phyloP scores from a whole-genome alignment of 2,113 vertebrate species.

The Manacus vitellinus region DNA sequence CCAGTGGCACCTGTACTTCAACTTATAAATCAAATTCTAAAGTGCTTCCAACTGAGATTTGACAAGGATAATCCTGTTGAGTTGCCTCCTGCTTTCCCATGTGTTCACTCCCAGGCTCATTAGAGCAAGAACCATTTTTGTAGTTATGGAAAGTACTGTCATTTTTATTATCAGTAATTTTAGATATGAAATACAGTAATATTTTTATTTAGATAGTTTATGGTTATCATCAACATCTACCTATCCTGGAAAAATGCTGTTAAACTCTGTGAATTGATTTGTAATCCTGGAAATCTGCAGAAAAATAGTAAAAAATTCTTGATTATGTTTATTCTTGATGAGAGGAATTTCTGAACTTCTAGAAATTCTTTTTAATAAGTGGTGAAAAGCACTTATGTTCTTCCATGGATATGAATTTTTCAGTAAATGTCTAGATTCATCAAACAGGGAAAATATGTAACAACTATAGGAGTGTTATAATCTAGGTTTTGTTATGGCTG shows the following conservation, averaged over 20 bases:
- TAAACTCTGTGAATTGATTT: background rate
- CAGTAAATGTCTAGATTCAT: background rate
- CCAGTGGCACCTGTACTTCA: background rate
- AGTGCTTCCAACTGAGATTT: background rate
- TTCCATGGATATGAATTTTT: background rate
- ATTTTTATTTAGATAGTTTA: background rate
- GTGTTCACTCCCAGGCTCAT: background rate
- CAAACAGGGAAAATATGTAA: background rate
- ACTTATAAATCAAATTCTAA: background rate
- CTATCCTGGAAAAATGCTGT: background rate
- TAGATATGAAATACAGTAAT: background rate
- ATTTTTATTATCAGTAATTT: background rate
- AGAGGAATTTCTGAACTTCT: background rate
- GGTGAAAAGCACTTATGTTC: background rate
- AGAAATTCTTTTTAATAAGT: background rate
- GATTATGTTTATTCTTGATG: background rate
- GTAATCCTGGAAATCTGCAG: background rate
- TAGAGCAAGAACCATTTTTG: background rate
- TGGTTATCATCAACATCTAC: background rate
- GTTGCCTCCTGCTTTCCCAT: background rate
- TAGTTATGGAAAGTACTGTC: background rate
- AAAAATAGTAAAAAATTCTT: background rate
- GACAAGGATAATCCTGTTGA: background rate
- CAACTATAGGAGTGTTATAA: background rate
- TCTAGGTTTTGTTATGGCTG: background rate